Base-by-base conservation (phyloP, 1,140 invertebrate species). In the Samia ricini region DNA sequence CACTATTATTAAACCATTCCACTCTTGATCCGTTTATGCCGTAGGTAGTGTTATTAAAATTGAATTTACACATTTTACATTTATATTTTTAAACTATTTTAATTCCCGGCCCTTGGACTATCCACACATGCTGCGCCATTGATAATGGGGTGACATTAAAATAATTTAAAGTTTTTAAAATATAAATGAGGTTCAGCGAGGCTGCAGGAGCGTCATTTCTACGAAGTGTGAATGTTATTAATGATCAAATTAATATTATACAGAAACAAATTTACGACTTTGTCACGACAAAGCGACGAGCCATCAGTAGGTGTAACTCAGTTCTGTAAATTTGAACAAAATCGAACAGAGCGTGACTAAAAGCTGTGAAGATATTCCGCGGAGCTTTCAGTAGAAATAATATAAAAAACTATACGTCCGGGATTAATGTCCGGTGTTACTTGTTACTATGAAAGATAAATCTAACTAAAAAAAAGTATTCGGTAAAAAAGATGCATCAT, bases 121-220 rank as follows among this genome's bases (percentile, higher is more conserved):
- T 33, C 18, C 69, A 78, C 81, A 86, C 77, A 76, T 86, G 82
- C 74, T 68, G 68, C 58, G 20, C 66, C 60, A 56, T 65, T 74
- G 83, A 81, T 88, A 88, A 88, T 88, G 79, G 77, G 81, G 64
- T 74, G 68, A 83, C 84, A 88, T 88, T 84, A 84, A 85, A 73
- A 85, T 79, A 85, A 79, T 86, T 80, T 77, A 69, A 65, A 64
- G 66, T 77, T 71, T 48, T 71, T 69, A 75, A 81, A 81, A 78
- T 81, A 83, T 81, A 76, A 80, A 86, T 83, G 72, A 75, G 64
- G 33, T 56, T 51, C 70, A 59, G 76, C 60, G 73, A 71, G 76
- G 64, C 77, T 77, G n/a, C n/a, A n/a, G 77, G 79, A 82, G 68
- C 76, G 77, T 79, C 69, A 74, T 72, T 61, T 52, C 56, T 60